Evolutionary conservation across 1,140 invertebrate species (phyloP).

Genomic region (Pantala flavescens): DNA sequence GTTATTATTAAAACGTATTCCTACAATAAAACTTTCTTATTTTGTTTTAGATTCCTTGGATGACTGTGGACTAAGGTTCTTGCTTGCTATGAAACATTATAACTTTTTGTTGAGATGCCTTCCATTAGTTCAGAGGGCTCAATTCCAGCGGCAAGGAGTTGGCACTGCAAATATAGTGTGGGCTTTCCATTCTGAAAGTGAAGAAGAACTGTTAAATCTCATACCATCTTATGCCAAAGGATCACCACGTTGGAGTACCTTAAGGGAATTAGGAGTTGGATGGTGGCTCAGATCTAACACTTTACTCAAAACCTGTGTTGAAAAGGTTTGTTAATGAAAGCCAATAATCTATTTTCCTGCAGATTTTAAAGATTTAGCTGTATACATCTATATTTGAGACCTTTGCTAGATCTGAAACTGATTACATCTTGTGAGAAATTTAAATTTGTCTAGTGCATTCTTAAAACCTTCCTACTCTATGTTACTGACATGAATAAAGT

Average conservation of each 20-base stretch:
- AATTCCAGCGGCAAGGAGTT: conserved; percentile 81
- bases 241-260: conserved; percentile 77
- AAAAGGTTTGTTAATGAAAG: conserved; percentile 47
- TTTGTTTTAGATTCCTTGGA: conserved; percentile 69
- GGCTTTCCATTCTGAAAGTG: conserved; percentile 98
- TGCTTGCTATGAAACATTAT: conserved; percentile 96
- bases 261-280: conserved; percentile 86
- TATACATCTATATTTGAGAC: no score
- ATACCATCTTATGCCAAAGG: conserved; percentile 80
- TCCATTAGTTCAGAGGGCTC: conserved; percentile 73
- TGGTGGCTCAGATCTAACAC: conserved; percentile 93
- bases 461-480: no score
- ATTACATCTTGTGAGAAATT: no score
- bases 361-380: neutral
- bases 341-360: neutral
- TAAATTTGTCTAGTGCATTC: no score
- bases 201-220: conserved; percentile 85
- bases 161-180: conserved; percentile 90
- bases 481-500: no score
- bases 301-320: conserved; percentile 73
- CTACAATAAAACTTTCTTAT: neutral
- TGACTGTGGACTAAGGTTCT: conserved; percentile 92
- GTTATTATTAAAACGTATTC: neutral
- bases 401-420: no score
- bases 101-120: conserved; percentile 88